These are phyloP conservation scores for Erpetoichthys calabaricus DNA, from an alignment of 2,797 vertebrate species.

Conservation along the genomic window DNA sequence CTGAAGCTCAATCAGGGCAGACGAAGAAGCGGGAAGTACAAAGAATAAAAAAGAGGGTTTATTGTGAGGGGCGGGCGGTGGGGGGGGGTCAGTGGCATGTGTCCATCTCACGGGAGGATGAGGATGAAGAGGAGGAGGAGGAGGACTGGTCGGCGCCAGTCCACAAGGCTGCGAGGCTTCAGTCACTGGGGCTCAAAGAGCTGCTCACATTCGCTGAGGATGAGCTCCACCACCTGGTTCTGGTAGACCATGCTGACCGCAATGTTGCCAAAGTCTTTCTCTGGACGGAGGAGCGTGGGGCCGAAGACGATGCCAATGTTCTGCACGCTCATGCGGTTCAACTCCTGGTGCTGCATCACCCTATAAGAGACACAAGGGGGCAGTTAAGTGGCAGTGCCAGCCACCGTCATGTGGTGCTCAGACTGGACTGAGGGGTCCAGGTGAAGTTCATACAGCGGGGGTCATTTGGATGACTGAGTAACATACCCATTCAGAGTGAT, in stretches of 20 bases:
- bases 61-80: background rate
- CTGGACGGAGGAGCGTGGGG: conserved; percentile 71
- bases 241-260: conserved; percentile 70
- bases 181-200: conserved; percentile 39
- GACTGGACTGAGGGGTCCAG: background rate
- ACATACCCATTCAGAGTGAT: conserved; percentile 2
- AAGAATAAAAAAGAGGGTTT: background rate
- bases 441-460: background rate
- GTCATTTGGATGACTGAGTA: conserved; percentile 13
- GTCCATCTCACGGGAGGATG: background rate
- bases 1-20: background rate
- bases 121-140: background rate
- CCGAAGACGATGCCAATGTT: conserved; percentile 87
- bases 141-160: too few species aligned
- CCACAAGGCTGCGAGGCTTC: background rate
- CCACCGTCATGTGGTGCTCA: background rate
- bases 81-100: background rate
- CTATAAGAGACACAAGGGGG: conserved; percentile 33
- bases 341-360: conserved; percentile 55
- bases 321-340: conserved; percentile 78
- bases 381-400: background rate
- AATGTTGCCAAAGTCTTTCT: conserved; percentile 66
- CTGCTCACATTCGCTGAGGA: conserved; percentile 55
- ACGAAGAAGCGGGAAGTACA: background rate
- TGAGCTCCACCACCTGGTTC: conserved; percentile 75